Evolutionary conservation across 1,140 invertebrate genomes (phyloP), one percentile per base, ranked within the genome.

Genomic region (Saxidomus purpurata): DNA sequence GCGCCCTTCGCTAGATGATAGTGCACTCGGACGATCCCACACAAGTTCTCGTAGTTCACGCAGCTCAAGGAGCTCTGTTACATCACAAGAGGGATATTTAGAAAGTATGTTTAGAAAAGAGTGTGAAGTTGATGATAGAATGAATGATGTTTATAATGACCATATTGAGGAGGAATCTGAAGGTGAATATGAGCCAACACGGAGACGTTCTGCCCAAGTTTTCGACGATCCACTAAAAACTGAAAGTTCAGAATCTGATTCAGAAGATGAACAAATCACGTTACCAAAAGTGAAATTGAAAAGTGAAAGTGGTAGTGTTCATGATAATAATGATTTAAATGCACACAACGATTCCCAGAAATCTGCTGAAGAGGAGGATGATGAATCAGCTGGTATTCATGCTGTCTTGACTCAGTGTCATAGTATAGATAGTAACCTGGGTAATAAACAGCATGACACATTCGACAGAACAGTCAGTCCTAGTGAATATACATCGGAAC

Each of bases 211-310:
- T 13, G 52, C 49, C 40, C 76, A 43, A 38, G 34, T 69, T 40
- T 69, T 63, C 43, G 34, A 52, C n/a, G 55, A 67, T 0, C 31
- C 76, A n/a, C 22, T 55, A 0, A 28, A n/a, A 15, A 87, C 55
- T 80, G 67, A 49, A 28, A 63, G 1, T 31, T 52, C 71, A n/a
- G 71, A 87, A 61, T 61, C 76, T 9, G 76, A 79, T 34, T 52
- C 36, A 31, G 84, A 87, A 34, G 74, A 88, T 17, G 85, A 87
- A 67, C n/a, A 77, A 49, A 80, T 88, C 8, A 63, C 34, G 15
- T 49, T 88, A 67, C 86, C 86, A 22, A 88, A 88, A 47, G 86
- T 88, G 28, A 88, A 49, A 63, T 88, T 88, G 59, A 88, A 88
- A 71, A 52, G 22, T 15, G 59, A 55, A 15, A 28, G 15, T 25